These are phyloP conservation scores for Hypsibius dujardini DNA, from an alignment of 1,140 invertebrate species.

Conservation along the genomic window DNA sequence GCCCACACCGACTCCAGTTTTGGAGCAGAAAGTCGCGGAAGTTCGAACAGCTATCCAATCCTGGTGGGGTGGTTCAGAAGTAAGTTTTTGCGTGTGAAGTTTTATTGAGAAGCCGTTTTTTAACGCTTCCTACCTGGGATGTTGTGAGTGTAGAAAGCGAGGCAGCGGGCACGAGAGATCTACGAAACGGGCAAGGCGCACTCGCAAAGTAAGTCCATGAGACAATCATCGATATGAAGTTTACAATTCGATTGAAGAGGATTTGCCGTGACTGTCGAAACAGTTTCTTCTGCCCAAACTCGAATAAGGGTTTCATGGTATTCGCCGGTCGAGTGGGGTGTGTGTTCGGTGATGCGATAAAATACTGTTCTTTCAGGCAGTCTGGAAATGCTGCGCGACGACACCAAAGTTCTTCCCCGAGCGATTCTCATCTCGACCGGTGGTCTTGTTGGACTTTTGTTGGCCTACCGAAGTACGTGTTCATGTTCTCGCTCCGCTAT, in stretches of 20 bases:
- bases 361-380: background rate
- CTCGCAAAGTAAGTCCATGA: background rate
- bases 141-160: background rate
- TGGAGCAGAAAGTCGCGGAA: background rate
- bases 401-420: conserved; percentile 9
- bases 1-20: background rate
- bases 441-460: background rate
- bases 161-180: background rate
- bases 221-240: background rate
- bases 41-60: background rate
- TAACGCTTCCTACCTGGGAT: background rate
- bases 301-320: background rate
- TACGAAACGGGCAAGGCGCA: background rate
- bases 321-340: background rate
- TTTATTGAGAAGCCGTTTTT: background rate
- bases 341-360: background rate
- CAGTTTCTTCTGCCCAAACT: background rate
- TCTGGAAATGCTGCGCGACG: conserved; percentile 9
- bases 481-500: background rate
- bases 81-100: background rate
- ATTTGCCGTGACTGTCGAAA: too few relatives aligned
- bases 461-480: background rate
- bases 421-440: background rate
- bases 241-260: too few relatives aligned
- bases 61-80: background rate